Evolutionary conservation across 2,888 invertebrate genomes (phyloP), one percentile per base, ranked within the genome.

Genomic region (Drosophila nr. medialis): DNA sequence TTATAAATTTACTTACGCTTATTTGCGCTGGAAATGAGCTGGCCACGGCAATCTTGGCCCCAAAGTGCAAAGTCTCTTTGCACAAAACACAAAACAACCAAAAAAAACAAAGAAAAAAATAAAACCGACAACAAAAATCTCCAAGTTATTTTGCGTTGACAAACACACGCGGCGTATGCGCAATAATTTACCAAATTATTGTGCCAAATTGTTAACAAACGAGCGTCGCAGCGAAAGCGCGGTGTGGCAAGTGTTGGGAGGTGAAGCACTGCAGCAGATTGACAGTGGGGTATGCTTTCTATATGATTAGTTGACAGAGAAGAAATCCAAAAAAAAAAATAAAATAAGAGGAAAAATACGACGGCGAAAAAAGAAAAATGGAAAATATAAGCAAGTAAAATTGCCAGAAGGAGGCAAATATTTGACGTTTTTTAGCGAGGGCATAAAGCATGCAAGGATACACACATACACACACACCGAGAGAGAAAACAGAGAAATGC

Each of bases 1-100:
- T 86, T 86, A 85, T 73, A 86, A 86, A 86, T 86, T 86, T 86
- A 86, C 90, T 86, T 86, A 88, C 86, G 89, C 90, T 85, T 86
- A 86, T 86, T 86, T 86, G 88, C 76, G 75, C 86, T 83, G 79
- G 81, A 75, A 83, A 85, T 88, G 89, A 83, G 86, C 86, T 77
- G 80, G 64, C 51, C 69, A 29, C 38, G 49, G 50, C 55, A 74
- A 58, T 61, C 71, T 63, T 72, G 81, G 68, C 69, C 77, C 81
- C 81, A 69, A 69, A 77, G 77, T 77, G 77, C 80, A 75, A 77
- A 80, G 77, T 55, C 75, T 48, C 64, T 50, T 21, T 18, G 8
- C 45, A 27, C 48, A 53, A 59, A 54, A 18, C 3, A 32, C 53
- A 56, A 40, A 40, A 45, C 11, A 63, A 45, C 7, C 4, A 15